Evolutionary conservation across 1,140 invertebrate species (phyloP).

Genomic region (Bombus confusus): DNA sequence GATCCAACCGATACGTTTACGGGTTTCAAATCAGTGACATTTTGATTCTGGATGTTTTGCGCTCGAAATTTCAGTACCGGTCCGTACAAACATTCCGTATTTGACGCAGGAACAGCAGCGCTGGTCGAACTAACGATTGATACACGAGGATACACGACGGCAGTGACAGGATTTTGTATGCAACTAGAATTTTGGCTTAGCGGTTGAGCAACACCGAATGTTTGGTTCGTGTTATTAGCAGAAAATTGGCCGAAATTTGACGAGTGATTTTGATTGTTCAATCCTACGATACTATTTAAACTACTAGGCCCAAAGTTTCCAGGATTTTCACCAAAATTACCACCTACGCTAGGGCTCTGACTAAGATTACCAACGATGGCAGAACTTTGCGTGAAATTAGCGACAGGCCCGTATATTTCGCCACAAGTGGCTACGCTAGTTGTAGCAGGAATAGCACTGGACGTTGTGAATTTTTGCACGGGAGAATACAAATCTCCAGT

Average conservation of each 20-base stretch:
- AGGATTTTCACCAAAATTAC: conserved; percentile 71
- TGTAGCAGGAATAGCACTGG: conserved; percentile 48
- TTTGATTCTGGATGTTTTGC: conserved; percentile 65
- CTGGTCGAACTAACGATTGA: conserved; percentile 38
- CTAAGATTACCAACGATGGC: conserved; percentile 79
- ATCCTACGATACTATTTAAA: conserved; percentile 57
- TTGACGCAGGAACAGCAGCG: conserved; percentile 46
- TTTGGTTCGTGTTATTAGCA: conserved; percentile 33
- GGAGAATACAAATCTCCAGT: conserved; percentile 73
- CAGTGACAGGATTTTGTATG: conserved; percentile 27
- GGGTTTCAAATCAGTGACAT: conserved; percentile 56
- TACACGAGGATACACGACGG: conserved; percentile 53
- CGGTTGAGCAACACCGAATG: conserved; percentile 40
- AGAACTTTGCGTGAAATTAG: conserved; percentile 79
- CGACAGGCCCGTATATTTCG: conserved; percentile 80
- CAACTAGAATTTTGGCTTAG: conserved; percentile 35
- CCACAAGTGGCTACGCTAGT: conserved; percentile 53
- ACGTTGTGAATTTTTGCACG: conserved; percentile 71
- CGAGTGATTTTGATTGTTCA: conserved; percentile 38
- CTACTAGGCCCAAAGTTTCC: conserved; percentile 72
- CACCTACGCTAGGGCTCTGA: conserved; percentile 73
- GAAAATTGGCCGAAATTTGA: conserved; percentile 47
- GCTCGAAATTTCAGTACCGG: conserved; percentile 80
- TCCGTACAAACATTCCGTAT: conserved; percentile 77
- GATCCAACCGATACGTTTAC: conserved; percentile 49